Evolutionary conservation across 2,888 invertebrate genomes (phyloP), one percentile per base, ranked within the genome.

Genomic region (Lycia hirtaria): DNA sequence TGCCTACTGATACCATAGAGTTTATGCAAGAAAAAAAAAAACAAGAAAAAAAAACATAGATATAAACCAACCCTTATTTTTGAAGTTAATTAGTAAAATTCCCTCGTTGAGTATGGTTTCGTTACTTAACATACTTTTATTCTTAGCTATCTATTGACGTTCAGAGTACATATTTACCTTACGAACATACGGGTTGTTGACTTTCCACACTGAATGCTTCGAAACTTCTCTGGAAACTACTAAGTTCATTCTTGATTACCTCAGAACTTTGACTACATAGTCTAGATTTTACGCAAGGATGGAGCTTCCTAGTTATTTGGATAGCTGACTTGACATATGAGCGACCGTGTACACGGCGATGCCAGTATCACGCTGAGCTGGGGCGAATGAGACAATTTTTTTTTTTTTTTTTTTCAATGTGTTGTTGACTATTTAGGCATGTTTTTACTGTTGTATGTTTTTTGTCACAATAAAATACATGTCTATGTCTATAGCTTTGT

Each of bases 131-230:
- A n/a, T n/a, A 12, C 2, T 41, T 41, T 41, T 41, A 41, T 10
- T n/a, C 17, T 41, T 17, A 6, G 0, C 28, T 41, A 15, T 10
- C 26, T 9, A 9, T 24, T 4, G 9, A 1, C 22, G 10, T 40
- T 30, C 7, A 37, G n/a, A 7, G 12, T 45, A n/a, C n/a, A n/a
- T n/a, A 54, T 35, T 50, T 50, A 37, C 48, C 45, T 38, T 44
- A 19, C 15, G 30, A 50, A 12, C 37, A 60, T 60, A 53, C 60
- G 60, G 56, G 56, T 33, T 61, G 47, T 56, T 54, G 53, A 61
- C 38, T 54, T 41, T 19, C 41, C 51, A 22, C 9, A 41, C 45
- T 32, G 37, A 51, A 45, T 35, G 20, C 22, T 47, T 43, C 44
- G 44, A 38, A 35, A 49, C 49, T 49, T 38, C 20, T 9, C 40